Evolutionary conservation across 64 coral and sea anemone species (phyloP).

Genomic region (Astreopora myriophthalma): DNA sequence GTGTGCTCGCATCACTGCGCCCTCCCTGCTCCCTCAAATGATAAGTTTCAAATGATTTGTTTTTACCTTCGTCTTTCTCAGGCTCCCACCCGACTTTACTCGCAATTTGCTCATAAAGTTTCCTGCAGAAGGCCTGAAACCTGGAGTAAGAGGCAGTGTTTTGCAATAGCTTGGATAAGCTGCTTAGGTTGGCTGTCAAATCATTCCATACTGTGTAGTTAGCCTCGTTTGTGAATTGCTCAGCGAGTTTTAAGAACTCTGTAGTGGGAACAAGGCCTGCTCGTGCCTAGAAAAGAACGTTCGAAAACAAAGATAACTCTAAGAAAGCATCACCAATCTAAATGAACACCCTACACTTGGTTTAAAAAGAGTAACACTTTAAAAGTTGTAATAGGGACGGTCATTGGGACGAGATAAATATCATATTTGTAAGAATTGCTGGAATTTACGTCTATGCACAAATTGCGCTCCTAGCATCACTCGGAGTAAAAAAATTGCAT

Average conservation of each 20-base stretch:
- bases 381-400: too few relatives aligned
- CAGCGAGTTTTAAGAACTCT: constrained; percentile 84
- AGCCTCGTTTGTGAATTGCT: constrained; percentile 77
- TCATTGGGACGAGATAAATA: too few relatives aligned
- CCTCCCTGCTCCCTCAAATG: too few relatives aligned
- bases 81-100: constrained; percentile 80
- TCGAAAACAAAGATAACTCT: background rate
- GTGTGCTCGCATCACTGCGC: too few relatives aligned
- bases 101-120: constrained; percentile 80
- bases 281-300: constrained; percentile 58
- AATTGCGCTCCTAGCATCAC: too few relatives aligned
- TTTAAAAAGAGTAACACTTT: too few relatives aligned
- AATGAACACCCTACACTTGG: too few relatives aligned
- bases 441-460: too few relatives aligned
- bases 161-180: constrained; percentile 66
- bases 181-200: constrained; percentile 68
- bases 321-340: too few relatives aligned
- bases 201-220: constrained; percentile 99
- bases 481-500: too few relatives aligned
- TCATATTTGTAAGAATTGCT: too few relatives aligned
- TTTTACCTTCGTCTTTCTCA: constrained; percentile 78
- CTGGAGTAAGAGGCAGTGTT: constrained; percentile 82
- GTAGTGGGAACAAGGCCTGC: constrained; percentile 81
- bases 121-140: constrained; percentile 65
- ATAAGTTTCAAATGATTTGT: too few relatives aligned